phyloP scores from a whole-genome alignment of 2,797 vertebrate species.

The Poeciliopsis presidionis region DNA sequence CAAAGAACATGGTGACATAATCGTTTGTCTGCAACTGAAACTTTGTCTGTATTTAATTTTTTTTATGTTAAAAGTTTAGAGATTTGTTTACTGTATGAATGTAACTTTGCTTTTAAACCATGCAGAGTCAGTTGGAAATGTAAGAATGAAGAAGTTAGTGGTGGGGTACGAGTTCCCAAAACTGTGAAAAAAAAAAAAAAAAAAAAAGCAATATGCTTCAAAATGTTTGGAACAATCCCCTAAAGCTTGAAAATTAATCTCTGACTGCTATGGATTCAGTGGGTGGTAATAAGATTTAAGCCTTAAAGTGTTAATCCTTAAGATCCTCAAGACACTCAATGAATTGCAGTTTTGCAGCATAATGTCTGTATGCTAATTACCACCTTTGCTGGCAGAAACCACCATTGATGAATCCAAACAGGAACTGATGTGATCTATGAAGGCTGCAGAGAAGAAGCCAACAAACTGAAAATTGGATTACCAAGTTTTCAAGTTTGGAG shows the following conservation, averaged over 20 bases:
- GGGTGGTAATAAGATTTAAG: slow-evolving; percentile 65
- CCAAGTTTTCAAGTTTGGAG: slow-evolving; percentile 8
- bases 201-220: slow-evolving; percentile 38
- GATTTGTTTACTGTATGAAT: background rate
- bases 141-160: slow-evolving; percentile 1
- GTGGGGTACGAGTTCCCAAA: slow-evolving; percentile 15
- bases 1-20: slow-evolving; percentile 47
- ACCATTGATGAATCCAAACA: slow-evolving; percentile 9
- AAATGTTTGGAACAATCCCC: slow-evolving; percentile 50
- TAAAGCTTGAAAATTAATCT: slow-evolving; percentile 61
- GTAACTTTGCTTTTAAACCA: background rate
- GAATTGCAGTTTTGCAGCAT: slow-evolving; percentile 50
- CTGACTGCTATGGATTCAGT: slow-evolving; percentile 63
- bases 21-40: slow-evolving; percentile 11
- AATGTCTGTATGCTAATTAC: slow-evolving; percentile 53
- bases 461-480: slow-evolving; percentile 21
- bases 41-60: slow-evolving; percentile 12
- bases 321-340: slow-evolving; percentile 63
- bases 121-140: slow-evolving; percentile 1
- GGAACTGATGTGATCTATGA: slow-evolving; percentile 18
- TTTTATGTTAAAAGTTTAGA: background rate
- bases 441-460: background rate
- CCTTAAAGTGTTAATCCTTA: slow-evolving; percentile 66
- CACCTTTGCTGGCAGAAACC: slow-evolving; percentile 24
- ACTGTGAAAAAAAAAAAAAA: background rate